Conservation (phyloP, 1,140 invertebrate species). For the Papilio polytes region DNA sequence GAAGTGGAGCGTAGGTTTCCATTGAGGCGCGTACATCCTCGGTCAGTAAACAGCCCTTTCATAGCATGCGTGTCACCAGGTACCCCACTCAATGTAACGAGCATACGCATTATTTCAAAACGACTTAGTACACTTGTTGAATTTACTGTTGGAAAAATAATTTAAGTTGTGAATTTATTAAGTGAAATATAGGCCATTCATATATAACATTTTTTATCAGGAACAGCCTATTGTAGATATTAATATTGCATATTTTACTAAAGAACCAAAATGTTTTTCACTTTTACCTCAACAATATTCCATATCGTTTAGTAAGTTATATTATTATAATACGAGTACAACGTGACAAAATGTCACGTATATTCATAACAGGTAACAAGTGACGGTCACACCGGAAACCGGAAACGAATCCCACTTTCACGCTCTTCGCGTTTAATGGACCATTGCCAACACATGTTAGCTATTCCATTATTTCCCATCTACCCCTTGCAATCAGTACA, state of each 20-base stretch:
- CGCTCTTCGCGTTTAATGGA: slow-evolving; percentile 3
- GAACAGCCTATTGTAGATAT: too few relatives aligned
- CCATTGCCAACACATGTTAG: slow-evolving; percentile 22
- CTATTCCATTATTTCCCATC: not conserved
- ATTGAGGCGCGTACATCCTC: slow-evolving; percentile 20
- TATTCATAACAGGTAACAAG: slow-evolving; percentile 22
- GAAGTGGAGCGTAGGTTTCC: slow-evolving; percentile 28
- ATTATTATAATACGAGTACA: slow-evolving; percentile 15
- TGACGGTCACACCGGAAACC: slow-evolving; percentile 28
- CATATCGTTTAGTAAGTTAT: not conserved
- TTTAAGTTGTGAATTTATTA: not conserved
- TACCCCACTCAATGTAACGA: slow-evolving; percentile 20
- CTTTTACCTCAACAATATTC: not conserved
- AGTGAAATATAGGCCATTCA: too few relatives aligned
- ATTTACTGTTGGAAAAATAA: not conserved
- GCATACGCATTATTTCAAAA: not conserved
- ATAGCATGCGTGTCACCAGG: slow-evolving; percentile 33
- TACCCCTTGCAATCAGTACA: not conserved
- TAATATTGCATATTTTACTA: too few relatives aligned
- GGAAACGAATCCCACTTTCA: slow-evolving; percentile 21
- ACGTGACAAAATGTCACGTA: not conserved
- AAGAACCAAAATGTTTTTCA: not conserved
- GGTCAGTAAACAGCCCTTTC: slow-evolving; percentile 35
- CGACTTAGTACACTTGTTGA: not conserved
- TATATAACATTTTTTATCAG: too few relatives aligned